phyloP scores from a whole-genome alignment of 2,888 invertebrate species.

The Ochropacha duplaris region DNA sequence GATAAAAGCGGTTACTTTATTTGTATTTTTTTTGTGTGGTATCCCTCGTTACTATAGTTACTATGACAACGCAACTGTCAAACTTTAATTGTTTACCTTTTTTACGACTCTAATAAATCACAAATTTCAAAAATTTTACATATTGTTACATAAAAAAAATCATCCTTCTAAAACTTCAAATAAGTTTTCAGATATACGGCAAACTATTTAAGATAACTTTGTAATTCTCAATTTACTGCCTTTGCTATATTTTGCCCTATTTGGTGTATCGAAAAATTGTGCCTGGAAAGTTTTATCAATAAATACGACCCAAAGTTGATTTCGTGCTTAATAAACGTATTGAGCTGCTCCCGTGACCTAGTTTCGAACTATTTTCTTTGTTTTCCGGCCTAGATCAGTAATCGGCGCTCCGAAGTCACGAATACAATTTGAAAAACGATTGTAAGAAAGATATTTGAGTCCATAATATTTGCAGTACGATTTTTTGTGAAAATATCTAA shows the following conservation, averaged over 20 bases:
- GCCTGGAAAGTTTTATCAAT: conserved; percentile 52
- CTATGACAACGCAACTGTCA: conserved; percentile 55
- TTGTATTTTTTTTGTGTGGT: conserved; percentile 9
- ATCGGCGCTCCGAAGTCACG: neutral
- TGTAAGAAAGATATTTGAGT: neutral
- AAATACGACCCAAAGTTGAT: conserved; percentile 20
- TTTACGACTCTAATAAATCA: conserved; percentile 17
- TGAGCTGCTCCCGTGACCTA: conserved; percentile 52
- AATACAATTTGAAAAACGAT: neutral
- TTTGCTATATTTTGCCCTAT: neutral
- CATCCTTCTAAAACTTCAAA: neutral
- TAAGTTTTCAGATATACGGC: neutral
- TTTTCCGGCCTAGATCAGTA: conserved; percentile 31
- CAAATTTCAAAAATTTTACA: neutral
- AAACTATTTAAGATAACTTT: neutral
- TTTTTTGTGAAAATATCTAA: conserved; percentile 7
- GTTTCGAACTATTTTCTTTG: conserved; percentile 38
- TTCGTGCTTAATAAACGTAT: conserved; percentile 24
- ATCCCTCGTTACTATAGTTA: conserved; percentile 50
- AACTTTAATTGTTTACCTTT: conserved; percentile 28
- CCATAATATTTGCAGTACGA: neutral
- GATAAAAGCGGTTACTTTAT: too few species aligned
- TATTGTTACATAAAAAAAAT: too few species aligned
- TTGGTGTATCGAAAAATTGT: neutral
- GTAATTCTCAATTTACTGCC: neutral